phyloP scores from a whole-genome alignment of 2,888 invertebrate genomes.

The Drosophila nr. perissopoda region DNA sequence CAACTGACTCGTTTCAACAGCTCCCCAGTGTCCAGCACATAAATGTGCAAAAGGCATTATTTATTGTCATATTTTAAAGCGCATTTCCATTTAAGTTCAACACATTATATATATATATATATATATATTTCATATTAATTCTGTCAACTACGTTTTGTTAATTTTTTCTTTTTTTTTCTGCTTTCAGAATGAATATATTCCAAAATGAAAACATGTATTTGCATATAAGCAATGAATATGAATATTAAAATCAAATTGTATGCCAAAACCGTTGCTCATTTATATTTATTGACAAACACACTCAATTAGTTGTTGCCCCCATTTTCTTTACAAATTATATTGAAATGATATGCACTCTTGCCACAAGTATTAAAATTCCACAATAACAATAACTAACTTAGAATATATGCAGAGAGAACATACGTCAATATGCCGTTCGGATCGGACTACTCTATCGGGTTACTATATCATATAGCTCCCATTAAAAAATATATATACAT shows the following conservation, averaged over 20 bases:
- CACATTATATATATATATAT: not conserved
- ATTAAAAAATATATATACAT: not conserved
- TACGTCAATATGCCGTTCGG: not conserved
- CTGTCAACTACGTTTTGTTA: not conserved
- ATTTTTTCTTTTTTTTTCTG: not conserved
- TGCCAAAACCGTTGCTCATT: no score
- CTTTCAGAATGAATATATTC: not conserved
- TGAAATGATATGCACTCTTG: not conserved
- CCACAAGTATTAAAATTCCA: not conserved
- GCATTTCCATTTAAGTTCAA: not conserved
- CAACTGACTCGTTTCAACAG: not conserved
- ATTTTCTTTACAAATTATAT: not conserved
- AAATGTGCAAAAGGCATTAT: constrained; percentile 13
- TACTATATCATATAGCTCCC: not conserved
- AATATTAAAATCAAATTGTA: not conserved
- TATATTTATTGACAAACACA: not conserved
- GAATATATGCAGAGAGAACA: not conserved
- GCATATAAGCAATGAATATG: not conserved
- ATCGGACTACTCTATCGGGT: not conserved
- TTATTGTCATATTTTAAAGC: constrained; percentile 1
- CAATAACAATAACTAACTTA: not conserved
- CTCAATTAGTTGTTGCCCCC: not conserved
- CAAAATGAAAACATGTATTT: no score
- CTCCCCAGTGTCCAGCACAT: constrained; percentile 2
- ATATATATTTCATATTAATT: not conserved